Base-by-base conservation (phyloP, 2,888 invertebrate species). In the Chymomyza caudatula region DNA sequence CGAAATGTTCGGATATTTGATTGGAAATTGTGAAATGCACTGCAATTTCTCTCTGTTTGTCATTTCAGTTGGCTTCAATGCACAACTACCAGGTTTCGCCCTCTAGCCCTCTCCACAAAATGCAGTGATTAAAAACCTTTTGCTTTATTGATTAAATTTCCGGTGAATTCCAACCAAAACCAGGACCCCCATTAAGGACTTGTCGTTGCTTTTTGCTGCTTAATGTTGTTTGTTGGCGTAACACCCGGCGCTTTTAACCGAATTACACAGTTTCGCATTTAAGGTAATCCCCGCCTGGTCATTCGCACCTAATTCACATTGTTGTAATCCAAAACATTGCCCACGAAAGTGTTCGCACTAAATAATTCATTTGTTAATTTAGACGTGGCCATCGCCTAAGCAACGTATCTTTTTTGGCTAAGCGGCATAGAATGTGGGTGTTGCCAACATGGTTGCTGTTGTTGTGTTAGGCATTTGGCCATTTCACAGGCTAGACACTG, bases 341-440 rank as follows among this genome's bases (percentile, higher is more conserved):
- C 77, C 79, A 71, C 74, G 75, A 85, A 85, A 83, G 74, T 77
- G 76, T 85, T 77, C 65, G 58, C 73, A 79, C 76, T 82, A 82
- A 82, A 82, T 82, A 79, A 82, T 82, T 82, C 73, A 82, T 79
- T 85, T 82, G 85, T 85, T 82, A 82, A 82, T 82, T 82, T 82
- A 73, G 83, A 79, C 85, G 72, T 69, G 73, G 47, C 42, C 19
- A 22, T 2, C 6, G 19, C 11, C 5, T 17, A 13, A 4, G 51
- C 62, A 52, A 56, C 65, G 73, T 71, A 68, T 77, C 66, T 65
- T 73, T 69, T 60, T 71, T 65, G 67, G 72, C 69, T 67, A 69
- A 71, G 64, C 67, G 65, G 64, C 61, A 20, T 17, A 15, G n/a
- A n/a, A n/a, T 17, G 42, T 15, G 51, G 37, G 42, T 52, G 52